These are phyloP conservation scores for Plebejus anna DNA, from an alignment of 2,888 invertebrate genomes.

Conservation along the genomic window DNA sequence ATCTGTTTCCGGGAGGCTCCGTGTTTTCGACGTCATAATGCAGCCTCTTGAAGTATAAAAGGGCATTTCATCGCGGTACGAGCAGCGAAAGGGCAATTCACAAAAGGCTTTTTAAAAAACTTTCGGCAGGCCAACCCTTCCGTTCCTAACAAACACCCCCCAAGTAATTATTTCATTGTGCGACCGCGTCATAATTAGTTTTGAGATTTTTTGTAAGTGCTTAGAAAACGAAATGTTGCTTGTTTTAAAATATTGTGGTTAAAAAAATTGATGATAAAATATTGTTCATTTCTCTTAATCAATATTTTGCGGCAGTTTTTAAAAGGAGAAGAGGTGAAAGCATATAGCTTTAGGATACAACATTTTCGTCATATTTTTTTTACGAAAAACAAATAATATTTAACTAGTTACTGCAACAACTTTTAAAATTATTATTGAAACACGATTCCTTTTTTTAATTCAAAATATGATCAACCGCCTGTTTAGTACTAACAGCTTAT, in stretches of 20 bases:
- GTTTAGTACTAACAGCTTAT: conserved; percentile 39
- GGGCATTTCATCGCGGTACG: conserved; percentile 62
- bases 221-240: background rate
- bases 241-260: too few relatives aligned
- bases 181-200: conserved; percentile 23
- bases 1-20: conserved; percentile 59
- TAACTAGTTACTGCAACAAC: background rate
- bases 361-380: background rate
- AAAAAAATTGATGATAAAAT: too few relatives aligned
- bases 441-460: background rate
- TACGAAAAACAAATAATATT: background rate
- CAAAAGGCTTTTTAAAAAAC: conserved; percentile 73
- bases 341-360: background rate
- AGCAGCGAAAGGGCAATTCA: conserved; percentile 61
- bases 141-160: conserved; percentile 56
- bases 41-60: conserved; percentile 64
- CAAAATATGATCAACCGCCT: background rate
- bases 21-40: conserved; percentile 62
- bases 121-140: conserved; percentile 58
- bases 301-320: too few relatives aligned
- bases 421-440: too few relatives aligned
- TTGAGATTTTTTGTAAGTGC: background rate
- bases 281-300: too few relatives aligned
- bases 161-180: conserved; percentile 52
- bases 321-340: too few relatives aligned